A percentile compares a stretch with the other conserved stretches of the same genome.
Evolutionary conservation across 1,140 invertebrate species (phyloP).

Genomic region (Seison nebaliae): DNA sequence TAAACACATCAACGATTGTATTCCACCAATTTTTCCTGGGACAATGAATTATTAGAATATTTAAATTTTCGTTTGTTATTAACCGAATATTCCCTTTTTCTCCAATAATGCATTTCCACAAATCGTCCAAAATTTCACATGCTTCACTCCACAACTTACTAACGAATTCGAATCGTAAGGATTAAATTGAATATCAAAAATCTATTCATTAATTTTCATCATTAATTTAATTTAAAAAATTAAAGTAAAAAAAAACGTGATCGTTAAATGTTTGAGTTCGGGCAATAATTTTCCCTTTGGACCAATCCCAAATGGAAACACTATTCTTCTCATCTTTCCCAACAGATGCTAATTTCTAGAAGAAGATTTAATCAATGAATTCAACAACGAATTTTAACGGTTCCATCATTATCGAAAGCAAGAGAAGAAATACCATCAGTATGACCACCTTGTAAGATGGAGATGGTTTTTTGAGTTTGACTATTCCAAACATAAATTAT

Average conservation of each 20-base stretch:
- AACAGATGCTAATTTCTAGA: constrained; percentile 22
- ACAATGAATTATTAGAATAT: constrained; percentile 24
- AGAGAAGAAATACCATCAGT: constrained; percentile 21
- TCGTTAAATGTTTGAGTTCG: too few species aligned
- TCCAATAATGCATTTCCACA: constrained; percentile 26
- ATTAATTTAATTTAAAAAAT: too few species aligned
- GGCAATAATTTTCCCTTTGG: constrained; percentile 24
- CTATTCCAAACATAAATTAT: constrained; percentile 28
- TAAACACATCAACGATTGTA: too few species aligned
- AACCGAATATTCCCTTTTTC: constrained; percentile 27
- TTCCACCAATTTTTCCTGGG: constrained; percentile 18
- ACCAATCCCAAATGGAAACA: constrained; percentile 28
- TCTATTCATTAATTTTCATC: constrained; percentile 17
- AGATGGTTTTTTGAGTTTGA: constrained; percentile 18
- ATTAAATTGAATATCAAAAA: constrained; percentile 27
- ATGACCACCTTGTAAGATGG: constrained; percentile 25
- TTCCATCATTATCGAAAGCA: constrained; percentile 22
- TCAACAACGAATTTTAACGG: constrained; percentile 15
- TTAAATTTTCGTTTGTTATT: constrained; percentile 26
- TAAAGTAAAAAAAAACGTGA: too few species aligned
- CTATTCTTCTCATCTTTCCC: constrained; percentile 23
- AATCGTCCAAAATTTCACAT: constrained; percentile 28
- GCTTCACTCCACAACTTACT: constrained; percentile 28
- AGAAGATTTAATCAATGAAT: neutral
- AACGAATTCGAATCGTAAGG: constrained; percentile 20